A percentile compares a stretch with the other conserved stretches of the same genome.
Conservation (phyloP, 2,888 invertebrate species). For the Pteria penguin region DNA sequence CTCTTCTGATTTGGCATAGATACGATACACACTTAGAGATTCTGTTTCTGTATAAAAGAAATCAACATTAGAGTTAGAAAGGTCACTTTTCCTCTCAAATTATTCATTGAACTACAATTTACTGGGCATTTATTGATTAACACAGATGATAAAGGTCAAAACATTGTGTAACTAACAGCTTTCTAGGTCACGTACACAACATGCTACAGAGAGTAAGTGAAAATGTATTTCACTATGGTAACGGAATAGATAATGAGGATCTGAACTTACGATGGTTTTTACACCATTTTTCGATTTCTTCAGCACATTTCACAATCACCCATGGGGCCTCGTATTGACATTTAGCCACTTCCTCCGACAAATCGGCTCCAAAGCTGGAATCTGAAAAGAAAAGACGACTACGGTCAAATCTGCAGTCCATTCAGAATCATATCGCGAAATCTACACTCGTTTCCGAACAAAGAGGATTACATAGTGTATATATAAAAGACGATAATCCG, state of each 20-base stretch:
- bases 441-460: too few species aligned
- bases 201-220: too few species aligned
- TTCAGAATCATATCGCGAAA: too few species aligned
- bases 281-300: conserved; percentile 83
- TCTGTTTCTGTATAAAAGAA: conserved; percentile 79
- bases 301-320: conserved; percentile 83
- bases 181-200: too few species aligned
- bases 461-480: neutral
- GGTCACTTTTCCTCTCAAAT: neutral
- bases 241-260: too few species aligned
- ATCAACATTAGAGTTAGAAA: neutral
- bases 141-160: neutral
- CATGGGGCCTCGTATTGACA: conserved; percentile 83
- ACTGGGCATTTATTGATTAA: too few species aligned
- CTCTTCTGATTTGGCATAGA: conserved; percentile 84
- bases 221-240: too few species aligned
- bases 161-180: neutral
- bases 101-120: too few species aligned
- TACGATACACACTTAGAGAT: conserved; percentile 86
- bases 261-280: conserved; percentile 69
- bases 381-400: conserved; percentile 54
- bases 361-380: conserved; percentile 84
- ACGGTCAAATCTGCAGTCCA: too few species aligned
- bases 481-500: neutral
- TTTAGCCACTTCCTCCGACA: conserved; percentile 84